phyloP scores from a whole-genome alignment of 1,140 invertebrate genomes.

The Oppia nitens region DNA sequence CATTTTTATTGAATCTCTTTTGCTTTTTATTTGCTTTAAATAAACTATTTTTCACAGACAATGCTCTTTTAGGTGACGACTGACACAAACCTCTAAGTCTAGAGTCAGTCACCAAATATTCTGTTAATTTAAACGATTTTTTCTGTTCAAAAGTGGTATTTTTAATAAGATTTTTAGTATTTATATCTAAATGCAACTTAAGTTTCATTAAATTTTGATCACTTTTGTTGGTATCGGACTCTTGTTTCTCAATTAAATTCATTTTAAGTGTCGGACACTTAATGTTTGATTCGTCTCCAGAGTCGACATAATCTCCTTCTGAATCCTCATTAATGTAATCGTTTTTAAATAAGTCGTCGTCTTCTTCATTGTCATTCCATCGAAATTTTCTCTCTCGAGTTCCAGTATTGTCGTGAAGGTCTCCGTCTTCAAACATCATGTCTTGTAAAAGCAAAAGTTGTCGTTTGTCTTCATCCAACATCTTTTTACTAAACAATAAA shows the following conservation, averaged over 20 bases:
- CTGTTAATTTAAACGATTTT: too few species aligned
- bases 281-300: not conserved
- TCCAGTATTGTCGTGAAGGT: slow-evolving; percentile 49
- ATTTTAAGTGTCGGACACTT: not conserved
- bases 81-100: too few species aligned
- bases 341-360: slow-evolving; percentile 1
- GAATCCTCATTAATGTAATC: not conserved
- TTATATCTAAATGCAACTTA: too few species aligned
- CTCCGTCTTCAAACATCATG: slow-evolving; percentile 65
- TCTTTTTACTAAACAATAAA: slow-evolving; percentile 37
- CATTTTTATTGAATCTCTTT: too few species aligned
- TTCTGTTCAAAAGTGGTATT: too few species aligned
- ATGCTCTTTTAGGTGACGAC: too few species aligned
- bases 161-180: too few species aligned
- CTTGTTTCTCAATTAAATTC: not conserved
- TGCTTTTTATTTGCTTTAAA: too few species aligned
- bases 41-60: too few species aligned
- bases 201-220: not conserved
- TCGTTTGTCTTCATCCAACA: slow-evolving; percentile 62
- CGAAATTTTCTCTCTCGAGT: slow-evolving; percentile 55
- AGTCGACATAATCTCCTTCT: not conserved
- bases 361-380: slow-evolving; percentile 38
- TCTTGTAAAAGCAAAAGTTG: slow-evolving; percentile 60
- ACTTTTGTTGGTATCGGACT: not conserved
- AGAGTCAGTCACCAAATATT: too few species aligned